Base-by-base conservation (phyloP, 2,113 vertebrate species). In the Motacilla alba region DNA sequence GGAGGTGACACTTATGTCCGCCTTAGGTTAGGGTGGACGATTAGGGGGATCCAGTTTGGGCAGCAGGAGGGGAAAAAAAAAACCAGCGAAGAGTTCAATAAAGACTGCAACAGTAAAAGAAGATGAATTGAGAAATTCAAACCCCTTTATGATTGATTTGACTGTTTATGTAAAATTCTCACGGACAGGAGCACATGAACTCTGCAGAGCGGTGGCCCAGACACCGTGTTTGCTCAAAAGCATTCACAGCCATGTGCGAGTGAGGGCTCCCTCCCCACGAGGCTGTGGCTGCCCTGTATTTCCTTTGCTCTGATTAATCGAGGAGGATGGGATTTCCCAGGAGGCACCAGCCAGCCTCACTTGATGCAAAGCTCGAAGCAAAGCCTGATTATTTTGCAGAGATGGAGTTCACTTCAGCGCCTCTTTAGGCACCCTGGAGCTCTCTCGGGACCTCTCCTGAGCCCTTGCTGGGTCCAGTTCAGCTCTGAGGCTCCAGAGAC, bases 321-420 rank as follows among this genome's bases (percentile, higher is more conserved):
- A 80, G 88, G 73, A 69, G 83, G 92, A 93, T 63, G 86, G 96
- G n/a, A 70, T 93, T 74, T 74, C 94, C 95, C 90, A 74, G 79
- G 82, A 69, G 33, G 24, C 74, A 60, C 49, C 90, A 37, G 74
- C 49, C 70, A 46, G 31, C 39, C n/a, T 62, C 7, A 0, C 31
- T 43, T n/a, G 62, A 76, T 64, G 67, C 85, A 69, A 60, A 43
- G 47, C 73, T 75, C 16, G 60, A 78, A 63, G 73, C 10, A 50
- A 76, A 94, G 17, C 52, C 87, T 44, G 74, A 58, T 64, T 43
- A 13, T 69, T 89, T 41, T 52, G 21, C 53, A 84, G 49, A 66
- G 62, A 21, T 3, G 30, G 53, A 41, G 74, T 47, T 55, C 79
- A 67, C 31, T 50, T 62, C 10, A 6, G 28, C 63, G 12, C 60